phyloP scores from a whole-genome alignment of 1,140 invertebrate genomes.

The Pseudobourletiella spinata region DNA sequence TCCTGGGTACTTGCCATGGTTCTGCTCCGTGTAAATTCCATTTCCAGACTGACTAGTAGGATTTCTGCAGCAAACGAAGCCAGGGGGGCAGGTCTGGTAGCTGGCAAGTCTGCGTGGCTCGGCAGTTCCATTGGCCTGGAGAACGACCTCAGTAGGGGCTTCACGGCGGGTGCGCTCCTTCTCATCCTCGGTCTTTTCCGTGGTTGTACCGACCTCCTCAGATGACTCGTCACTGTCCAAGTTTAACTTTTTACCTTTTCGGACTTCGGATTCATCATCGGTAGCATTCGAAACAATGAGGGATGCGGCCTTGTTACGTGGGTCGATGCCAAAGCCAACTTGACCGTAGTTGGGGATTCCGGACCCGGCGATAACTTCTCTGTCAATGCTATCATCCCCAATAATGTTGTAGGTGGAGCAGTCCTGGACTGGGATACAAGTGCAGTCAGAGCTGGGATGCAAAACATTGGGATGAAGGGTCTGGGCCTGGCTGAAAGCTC shows the following conservation, averaged over 20 bases:
- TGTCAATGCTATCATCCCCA: neutral
- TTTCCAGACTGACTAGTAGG: neutral
- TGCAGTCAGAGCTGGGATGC: slow-evolving; percentile 2
- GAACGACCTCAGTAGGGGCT: neutral
- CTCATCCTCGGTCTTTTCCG: neutral
- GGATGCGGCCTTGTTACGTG: slow-evolving; percentile 15
- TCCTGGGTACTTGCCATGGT: neutral
- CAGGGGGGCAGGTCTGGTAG: slow-evolving; percentile 1
- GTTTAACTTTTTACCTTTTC: neutral
- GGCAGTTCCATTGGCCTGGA: neutral
- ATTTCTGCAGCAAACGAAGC: slow-evolving; percentile 30
- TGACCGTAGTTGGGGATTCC: slow-evolving; percentile 25
- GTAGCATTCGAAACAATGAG: slow-evolving; percentile 31
- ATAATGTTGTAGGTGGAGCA: slow-evolving; percentile 29
- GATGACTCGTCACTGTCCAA: neutral
- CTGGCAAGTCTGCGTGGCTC: neutral
- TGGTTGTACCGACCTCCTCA: slow-evolving; percentile 2
- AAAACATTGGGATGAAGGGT: slow-evolving; percentile 11
- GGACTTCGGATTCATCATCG: neutral
- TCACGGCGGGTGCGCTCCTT: neutral
- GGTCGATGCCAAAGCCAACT: slow-evolving; percentile 34
- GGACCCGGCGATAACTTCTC: slow-evolving; percentile 15
- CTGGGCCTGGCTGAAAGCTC: slow-evolving; percentile 11
- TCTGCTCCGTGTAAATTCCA: neutral
- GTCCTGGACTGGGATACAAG: slow-evolving; percentile 27